These are phyloP conservation scores for Pachypsylla venusta DNA, from an alignment of 1,140 invertebrate species.

Conservation along the genomic window DNA sequence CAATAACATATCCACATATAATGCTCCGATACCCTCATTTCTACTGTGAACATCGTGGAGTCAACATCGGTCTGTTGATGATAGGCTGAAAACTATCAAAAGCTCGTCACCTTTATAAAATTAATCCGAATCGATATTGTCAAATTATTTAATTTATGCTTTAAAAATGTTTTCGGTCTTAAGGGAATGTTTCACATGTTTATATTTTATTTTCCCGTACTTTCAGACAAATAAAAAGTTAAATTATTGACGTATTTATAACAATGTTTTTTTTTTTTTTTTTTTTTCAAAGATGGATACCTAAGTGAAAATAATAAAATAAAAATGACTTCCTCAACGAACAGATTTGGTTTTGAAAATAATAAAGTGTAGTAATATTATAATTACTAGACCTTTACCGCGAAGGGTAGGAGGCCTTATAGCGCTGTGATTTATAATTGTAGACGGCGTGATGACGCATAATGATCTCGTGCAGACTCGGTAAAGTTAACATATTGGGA, in stretches of 20 bases:
- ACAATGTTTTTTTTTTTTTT: background rate
- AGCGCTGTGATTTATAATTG: constrained; percentile 13
- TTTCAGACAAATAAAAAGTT: background rate
- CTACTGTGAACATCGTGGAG: too few relatives aligned
- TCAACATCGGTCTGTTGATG: too few relatives aligned
- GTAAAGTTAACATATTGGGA: constrained; percentile 9
- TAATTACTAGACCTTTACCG: constrained; percentile 22
- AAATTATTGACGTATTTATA: constrained; percentile 13
- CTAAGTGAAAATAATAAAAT: too few relatives aligned
- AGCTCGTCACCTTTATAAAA: too few relatives aligned
- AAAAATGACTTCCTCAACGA: constrained; percentile 9
- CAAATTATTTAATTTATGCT: too few relatives aligned
- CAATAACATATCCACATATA: too few relatives aligned
- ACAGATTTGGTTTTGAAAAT: constrained; percentile 13
- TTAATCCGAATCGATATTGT: too few relatives aligned
- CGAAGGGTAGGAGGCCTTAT: constrained; percentile 22
- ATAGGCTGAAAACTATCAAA: too few relatives aligned
- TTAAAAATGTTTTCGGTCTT: too few relatives aligned
- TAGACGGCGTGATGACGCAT: constrained; percentile 17
- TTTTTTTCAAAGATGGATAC: background rate
- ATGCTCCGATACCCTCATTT: too few relatives aligned
- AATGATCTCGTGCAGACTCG: constrained; percentile 13
- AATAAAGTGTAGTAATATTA: constrained; percentile 10
- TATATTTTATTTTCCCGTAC: background rate
- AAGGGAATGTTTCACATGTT: too few relatives aligned